Conservation (phyloP, 2,888 invertebrate genomes). For the Aelia acuminata region DNA sequence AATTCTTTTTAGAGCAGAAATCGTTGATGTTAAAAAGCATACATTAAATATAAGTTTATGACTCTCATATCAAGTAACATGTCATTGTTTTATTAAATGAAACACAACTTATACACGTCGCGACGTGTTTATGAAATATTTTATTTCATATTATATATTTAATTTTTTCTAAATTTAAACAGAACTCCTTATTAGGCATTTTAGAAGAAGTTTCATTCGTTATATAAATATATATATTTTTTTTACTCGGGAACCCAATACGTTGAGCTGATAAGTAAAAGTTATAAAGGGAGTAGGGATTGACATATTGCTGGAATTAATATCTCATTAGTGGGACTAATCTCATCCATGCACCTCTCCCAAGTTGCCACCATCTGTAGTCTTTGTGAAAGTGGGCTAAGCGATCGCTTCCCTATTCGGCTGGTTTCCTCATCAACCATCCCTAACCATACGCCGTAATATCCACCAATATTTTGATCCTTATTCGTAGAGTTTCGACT, state of each 20-base stretch:
- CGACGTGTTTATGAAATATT: no score
- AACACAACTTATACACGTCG: no score
- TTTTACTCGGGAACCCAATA: neutral
- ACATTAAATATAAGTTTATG: no score
- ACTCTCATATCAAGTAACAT: no score
- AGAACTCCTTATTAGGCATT: neutral
- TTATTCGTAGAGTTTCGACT: neutral
- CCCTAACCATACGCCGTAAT: neutral
- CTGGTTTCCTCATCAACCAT: neutral
- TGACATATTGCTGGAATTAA: slow-evolving; percentile 2
- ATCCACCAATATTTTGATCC: neutral
- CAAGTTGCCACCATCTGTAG: slow-evolving; percentile 16
- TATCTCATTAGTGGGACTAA: slow-evolving; percentile 34
- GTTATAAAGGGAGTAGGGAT: neutral
- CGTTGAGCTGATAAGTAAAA: neutral
- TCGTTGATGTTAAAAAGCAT: no score
- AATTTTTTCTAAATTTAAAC: no score
- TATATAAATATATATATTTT: neutral
- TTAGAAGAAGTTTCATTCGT: neutral
- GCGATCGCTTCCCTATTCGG: slow-evolving; percentile 22
- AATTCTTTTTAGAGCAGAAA: no score
- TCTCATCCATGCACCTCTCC: neutral
- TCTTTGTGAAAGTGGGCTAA: neutral
- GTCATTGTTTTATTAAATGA: no score
- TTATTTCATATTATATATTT: no score